Conservation (phyloP, 2,113 vertebrate species). For the Megatriorchis doriae region DNA sequence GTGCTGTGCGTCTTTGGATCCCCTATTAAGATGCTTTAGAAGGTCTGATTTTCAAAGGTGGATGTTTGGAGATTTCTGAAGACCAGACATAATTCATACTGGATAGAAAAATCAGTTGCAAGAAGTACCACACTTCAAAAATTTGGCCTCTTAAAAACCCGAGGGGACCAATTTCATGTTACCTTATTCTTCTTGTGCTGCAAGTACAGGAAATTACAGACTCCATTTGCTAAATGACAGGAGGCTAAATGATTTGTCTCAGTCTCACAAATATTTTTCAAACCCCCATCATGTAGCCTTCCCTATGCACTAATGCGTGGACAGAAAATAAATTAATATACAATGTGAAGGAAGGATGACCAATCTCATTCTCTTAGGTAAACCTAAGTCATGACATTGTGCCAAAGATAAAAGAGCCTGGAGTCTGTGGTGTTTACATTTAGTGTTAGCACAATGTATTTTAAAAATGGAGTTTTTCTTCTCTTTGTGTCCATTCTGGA, state of each 20-base stretch:
- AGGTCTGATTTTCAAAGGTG: not conserved
- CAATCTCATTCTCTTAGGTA: not conserved
- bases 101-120: not conserved
- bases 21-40: not conserved
- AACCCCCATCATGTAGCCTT: not conserved
- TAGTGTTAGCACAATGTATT: not conserved
- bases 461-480: not conserved
- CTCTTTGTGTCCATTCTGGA: constrained; percentile 1
- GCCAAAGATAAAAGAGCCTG: not conserved
- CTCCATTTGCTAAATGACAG: constrained; percentile 3
- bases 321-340: not conserved
- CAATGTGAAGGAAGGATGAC: not conserved
- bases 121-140: not conserved
- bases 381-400: not conserved
- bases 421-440: not conserved
- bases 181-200: not conserved
- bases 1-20: not conserved
- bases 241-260: constrained; percentile 18
- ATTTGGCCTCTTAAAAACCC: not conserved
- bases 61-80: not conserved
- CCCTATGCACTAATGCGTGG: not conserved
- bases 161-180: not conserved
- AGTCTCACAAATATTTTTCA: not conserved
- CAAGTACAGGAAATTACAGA: constrained; percentile 35
- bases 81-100: not conserved